phyloP scores from a whole-genome alignment of 2,113 vertebrate genomes.

The Ceyx cyanopectus region DNA sequence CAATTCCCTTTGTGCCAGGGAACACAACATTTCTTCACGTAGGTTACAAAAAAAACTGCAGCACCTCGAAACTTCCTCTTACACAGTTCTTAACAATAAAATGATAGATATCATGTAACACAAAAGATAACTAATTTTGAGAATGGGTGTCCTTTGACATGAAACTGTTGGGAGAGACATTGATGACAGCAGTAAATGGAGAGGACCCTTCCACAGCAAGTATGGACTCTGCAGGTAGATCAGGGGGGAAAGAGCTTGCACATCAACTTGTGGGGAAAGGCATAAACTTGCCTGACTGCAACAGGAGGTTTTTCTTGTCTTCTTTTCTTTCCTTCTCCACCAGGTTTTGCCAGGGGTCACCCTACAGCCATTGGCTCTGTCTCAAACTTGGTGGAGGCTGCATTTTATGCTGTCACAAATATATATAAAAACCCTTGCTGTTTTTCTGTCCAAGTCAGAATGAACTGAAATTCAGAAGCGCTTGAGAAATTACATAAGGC shows the following conservation, averaged over 20 bases:
- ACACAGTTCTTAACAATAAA: background rate
- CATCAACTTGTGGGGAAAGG: background rate
- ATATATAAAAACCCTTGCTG: background rate
- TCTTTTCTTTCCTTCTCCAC: background rate
- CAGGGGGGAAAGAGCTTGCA: background rate
- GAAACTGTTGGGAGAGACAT: background rate
- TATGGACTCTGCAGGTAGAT: background rate
- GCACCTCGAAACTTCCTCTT: background rate
- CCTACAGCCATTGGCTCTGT: background rate
- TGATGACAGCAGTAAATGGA: background rate
- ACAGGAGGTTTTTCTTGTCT: background rate
- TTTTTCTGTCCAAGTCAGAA: background rate
- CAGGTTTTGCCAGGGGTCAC: background rate
- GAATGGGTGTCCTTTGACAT: background rate
- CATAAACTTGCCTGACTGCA: background rate
- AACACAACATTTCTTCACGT: background rate
- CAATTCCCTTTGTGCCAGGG: accelerated
- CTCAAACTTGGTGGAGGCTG: background rate
- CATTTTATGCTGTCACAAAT: background rate
- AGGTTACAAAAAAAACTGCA: background rate
- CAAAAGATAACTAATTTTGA: background rate
- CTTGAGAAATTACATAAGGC: background rate
- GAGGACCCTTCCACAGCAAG: background rate
- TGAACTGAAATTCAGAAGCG: background rate
- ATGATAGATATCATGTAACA: background rate